A percentile compares a stretch with the other conserved stretches of the same genome.
Conservation (phyloP, 2,888 invertebrate genomes). For the Cataglyphis livida region DNA sequence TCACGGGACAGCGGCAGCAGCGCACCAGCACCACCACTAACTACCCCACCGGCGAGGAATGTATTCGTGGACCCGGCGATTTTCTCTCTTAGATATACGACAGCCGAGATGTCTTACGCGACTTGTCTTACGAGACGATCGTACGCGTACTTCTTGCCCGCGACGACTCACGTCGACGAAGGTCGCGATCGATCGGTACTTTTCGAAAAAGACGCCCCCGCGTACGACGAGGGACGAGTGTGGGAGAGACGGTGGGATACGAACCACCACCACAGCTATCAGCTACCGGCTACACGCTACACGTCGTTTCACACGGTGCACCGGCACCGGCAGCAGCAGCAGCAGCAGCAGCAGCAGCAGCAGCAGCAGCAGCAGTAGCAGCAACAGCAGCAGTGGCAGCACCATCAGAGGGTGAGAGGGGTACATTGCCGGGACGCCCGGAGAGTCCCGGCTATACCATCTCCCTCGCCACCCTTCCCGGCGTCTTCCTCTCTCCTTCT, state of each 20-base stretch:
- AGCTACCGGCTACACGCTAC: constrained; percentile 56
- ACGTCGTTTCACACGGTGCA: constrained; percentile 64
- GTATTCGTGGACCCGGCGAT: constrained; percentile 14
- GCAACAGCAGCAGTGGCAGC: constrained; percentile 43
- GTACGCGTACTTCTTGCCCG: constrained; percentile 46
- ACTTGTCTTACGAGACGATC: constrained; percentile 32
- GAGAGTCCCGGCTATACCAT: constrained; percentile 61
- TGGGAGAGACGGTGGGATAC: constrained; percentile 46
- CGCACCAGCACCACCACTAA: constrained; percentile 47
- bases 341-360: constrained; percentile 39
- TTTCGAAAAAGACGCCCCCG: constrained; percentile 38
- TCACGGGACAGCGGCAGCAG: constrained; percentile 39
- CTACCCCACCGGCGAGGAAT: constrained; percentile 31
- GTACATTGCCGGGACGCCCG: constrained; percentile 67
- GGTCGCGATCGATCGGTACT: constrained; percentile 72
- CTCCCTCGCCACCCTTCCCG: constrained; percentile 40
- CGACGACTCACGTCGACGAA: constrained; percentile 63
- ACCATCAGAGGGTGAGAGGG: constrained; percentile 56
- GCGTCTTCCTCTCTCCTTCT: constrained; percentile 48
- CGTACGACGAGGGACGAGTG: constrained; percentile 21
- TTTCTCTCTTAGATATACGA: constrained; percentile 28
- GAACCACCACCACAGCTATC: constrained; percentile 42
- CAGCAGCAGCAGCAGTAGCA: constrained; percentile 28
- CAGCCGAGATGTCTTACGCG: constrained; percentile 39
- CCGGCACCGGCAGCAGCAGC: constrained; percentile 42